Base-by-base conservation (phyloP, 1,140 invertebrate genomes). In the Arion vulgaris region DNA sequence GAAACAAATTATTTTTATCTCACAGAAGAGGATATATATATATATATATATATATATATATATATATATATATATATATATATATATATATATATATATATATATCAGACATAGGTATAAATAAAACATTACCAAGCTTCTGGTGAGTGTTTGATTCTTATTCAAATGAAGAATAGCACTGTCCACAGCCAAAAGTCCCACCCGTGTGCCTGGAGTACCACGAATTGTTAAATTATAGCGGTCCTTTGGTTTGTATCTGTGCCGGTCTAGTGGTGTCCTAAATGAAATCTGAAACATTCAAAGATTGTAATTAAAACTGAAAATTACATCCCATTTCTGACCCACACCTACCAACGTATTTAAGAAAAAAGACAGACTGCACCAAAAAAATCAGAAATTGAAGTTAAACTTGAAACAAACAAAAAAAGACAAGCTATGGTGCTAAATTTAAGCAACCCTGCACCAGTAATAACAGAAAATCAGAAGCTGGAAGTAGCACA, bases 111-210 rank as follows among this genome's bases (percentile, higher is more conserved):
- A n/a, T n/a, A n/a, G n/a, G n/a, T n/a, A n/a, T 9, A 49, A 9
- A 11, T 49, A 11, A 11, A 49, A 62, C 17, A 41, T n/a, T n/a
- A 90, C 88, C 85, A 81, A 81, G 39, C 86, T 41, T 71, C 85
- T 83, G 19, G 85, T 85, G 26, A 90, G 81, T 19, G 84, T 83
- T 38, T 83, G 51, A 32, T 85, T 85, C 34, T 87, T 81, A 69
- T 85, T 87, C 36, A 90, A 73, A 32, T 85, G 74, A 45, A 89
- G 88, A 17, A 90, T 87, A 71, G 88, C 88, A 76, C 86, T 85
- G 80, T 90, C 88, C 7, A 90, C 88, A 36, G 87, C 88, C 57
- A 88, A 17, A 45, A 90, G 69, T 15, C 85, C 87, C 7, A 90
- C 85, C 13, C 36, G 51, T 66, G 84, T 84, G 38, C 82, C 69